Evolutionary conservation across 2,888 invertebrate species (phyloP).

Genomic region (Trachelus troglodyta): DNA sequence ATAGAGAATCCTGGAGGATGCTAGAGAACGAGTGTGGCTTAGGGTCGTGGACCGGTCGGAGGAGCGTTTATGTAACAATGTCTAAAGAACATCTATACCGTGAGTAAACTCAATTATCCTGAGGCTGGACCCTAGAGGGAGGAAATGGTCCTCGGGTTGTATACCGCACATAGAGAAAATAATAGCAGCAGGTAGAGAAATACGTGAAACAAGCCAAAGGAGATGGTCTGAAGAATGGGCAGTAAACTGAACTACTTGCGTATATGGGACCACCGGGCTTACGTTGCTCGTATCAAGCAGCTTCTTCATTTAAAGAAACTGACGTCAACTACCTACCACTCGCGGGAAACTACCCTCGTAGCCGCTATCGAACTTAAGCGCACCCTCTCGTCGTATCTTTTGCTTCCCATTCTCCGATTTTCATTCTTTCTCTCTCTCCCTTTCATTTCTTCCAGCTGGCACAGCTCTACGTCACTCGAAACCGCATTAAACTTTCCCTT

Average conservation of each 20-base stretch:
- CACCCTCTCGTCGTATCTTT: not conserved
- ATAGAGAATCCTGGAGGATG: not conserved
- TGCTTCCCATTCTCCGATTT: not conserved
- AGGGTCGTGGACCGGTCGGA: not conserved
- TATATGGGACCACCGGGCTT: conserved; percentile 1
- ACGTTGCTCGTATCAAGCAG: not conserved
- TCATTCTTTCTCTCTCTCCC: not conserved
- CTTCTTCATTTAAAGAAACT: not conserved
- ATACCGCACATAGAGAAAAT: conserved; percentile 28
- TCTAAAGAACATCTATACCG: conserved; percentile 18
- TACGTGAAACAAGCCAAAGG: conserved; percentile 8
- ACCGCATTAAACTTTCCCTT: not conserved
- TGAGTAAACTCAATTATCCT: conserved; percentile 33
- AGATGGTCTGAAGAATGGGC: conserved; percentile 19
- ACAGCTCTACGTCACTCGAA: not conserved
- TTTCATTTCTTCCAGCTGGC: not conserved
- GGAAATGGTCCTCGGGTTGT: conserved; percentile 22
- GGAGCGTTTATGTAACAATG: not conserved
- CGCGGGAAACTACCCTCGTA: not conserved
- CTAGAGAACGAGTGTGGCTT: not conserved
- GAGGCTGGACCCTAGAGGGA: conserved; percentile 17
- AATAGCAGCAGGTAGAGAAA: conserved; percentile 22
- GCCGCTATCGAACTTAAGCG: not conserved
- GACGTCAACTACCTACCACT: not conserved
- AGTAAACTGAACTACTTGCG: conserved; percentile 25